phyloP scores from a whole-genome alignment of 2,797 vertebrate genomes.

The Sandelia bainsii region DNA sequence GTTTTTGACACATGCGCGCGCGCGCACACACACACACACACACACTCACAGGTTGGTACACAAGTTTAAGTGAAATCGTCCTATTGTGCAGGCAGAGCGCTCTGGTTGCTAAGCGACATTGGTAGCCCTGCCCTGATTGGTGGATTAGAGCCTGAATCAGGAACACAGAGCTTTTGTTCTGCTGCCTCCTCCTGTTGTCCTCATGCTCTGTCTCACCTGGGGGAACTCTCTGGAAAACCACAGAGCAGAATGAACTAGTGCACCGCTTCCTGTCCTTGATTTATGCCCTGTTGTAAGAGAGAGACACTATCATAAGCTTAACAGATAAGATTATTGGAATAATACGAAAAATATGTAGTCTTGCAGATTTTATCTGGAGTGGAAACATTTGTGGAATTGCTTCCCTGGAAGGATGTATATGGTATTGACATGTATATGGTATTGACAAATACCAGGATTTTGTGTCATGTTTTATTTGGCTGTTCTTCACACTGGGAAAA shows the following conservation, averaged over 20 bases:
- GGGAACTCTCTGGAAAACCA: conserved; percentile 45
- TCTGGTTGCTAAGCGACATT: conserved; percentile 73
- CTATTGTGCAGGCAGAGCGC: conserved; percentile 64
- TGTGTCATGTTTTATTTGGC: conserved; percentile 47
- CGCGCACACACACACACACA: background rate
- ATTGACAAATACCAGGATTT: conserved; percentile 26
- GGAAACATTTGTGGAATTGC: background rate
- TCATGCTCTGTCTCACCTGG: conserved; percentile 57
- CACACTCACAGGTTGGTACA: background rate
- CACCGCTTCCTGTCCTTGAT: background rate
- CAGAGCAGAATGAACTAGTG: conserved; percentile 4
- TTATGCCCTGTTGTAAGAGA: background rate
- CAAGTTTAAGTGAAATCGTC: conserved; percentile 39
- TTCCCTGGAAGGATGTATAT: conserved; percentile 3
- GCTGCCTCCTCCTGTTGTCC: conserved; percentile 44
- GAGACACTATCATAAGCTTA: background rate
- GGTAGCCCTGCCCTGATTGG: conserved; percentile 57
- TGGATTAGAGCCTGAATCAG: conserved; percentile 28
- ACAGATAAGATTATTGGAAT: conserved; percentile 21
- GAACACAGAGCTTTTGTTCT: conserved; percentile 74
- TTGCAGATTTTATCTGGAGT: conserved; percentile 9
- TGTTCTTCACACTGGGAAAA: conserved; percentile 65
- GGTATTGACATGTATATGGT: conserved; percentile 18
- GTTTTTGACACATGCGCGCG: background rate
- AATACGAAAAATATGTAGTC: background rate